Evolutionary conservation across 2,888 invertebrate genomes (phyloP), one percentile per base, ranked within the genome.

Genomic region (Ctena decussata): DNA sequence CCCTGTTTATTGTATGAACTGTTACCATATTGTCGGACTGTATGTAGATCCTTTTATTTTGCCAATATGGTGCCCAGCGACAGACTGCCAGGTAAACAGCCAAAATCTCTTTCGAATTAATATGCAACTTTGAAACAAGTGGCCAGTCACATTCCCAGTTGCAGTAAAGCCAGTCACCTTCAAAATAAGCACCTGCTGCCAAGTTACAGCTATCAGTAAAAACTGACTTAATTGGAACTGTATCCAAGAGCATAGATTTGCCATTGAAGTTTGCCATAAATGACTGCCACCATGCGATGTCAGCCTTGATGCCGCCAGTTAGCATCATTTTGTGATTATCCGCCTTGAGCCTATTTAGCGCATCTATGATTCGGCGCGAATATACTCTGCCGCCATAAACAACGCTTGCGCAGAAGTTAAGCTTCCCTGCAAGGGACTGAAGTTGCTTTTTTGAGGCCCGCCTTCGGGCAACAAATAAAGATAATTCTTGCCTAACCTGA

Each of bases 221-320:
- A 18, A n/a, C 46, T 21, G 18, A 72, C 11, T 74, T 53, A 11
- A 75, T 49, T 27, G 77, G 77, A 27, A 18, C 32, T n/a, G 72
- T 77, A 30, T 82, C 46, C 11, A 82, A 72, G 15, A 82, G 27
- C 32, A 77, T 46, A 18, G 77, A 77, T 15, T 32, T 21, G 27
- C 77, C 82, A 76, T 77, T 82, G 21, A 77, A 77, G 69, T 65
- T 77, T 71, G 71, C 77, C 72, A 82, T 39, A 44, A 44, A 57
- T n/a, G n/a, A n/a, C n/a, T n/a, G n/a, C n/a, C n/a, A n/a, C n/a
- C n/a, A n/a, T n/a, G n/a, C n/a, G n/a, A 82, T 72, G 49, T 81
- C 81, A 18, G n/a, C 57, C 27, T 24, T 18, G 12, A 81, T 39
- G 0, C 15, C 53, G 8, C 32, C 8, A 18, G 24, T 41, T 5